Conservation (phyloP, 2,888 invertebrate species). For the Neria commutata region DNA sequence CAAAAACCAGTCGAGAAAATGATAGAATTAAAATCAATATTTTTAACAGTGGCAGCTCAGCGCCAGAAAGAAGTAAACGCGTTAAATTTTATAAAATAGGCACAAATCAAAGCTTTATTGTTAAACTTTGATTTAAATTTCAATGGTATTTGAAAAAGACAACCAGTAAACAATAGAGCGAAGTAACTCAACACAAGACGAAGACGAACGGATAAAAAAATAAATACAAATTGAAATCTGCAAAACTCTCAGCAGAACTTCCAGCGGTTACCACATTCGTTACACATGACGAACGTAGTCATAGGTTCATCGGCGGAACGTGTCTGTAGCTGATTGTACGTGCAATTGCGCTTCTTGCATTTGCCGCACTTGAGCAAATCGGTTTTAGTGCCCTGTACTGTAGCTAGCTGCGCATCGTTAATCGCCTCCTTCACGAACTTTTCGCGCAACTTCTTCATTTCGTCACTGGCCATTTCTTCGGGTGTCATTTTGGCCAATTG, state of each 20-base stretch:
- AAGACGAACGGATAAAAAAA: no score
- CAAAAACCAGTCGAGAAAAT: no score
- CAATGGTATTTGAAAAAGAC: no score
- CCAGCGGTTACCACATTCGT: constrained; percentile 98
- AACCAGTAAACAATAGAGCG: no score
- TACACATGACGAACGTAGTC: constrained; percentile 99
- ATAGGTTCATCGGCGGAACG: constrained; percentile 99
- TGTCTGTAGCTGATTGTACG: constrained; percentile 98
- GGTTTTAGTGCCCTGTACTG: constrained; percentile 92
- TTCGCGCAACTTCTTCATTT: constrained; percentile 92
- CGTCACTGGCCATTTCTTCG: constrained; percentile 99
- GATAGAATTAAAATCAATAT: no score
- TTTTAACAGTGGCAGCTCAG: no score
- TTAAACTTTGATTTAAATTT: no score
- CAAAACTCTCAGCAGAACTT: constrained; percentile 94
- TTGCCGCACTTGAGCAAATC: constrained; percentile 97
- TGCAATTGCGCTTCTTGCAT: constrained; percentile 96
- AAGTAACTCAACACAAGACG: no score
- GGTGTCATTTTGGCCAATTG: constrained; percentile 94
- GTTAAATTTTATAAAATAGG: no score
- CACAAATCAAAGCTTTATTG: no score
- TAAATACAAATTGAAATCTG: no score
- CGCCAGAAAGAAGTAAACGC: no score
- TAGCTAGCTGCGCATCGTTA: constrained; percentile 95
- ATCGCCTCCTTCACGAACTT: constrained; percentile 97